Conservation (phyloP, 2,888 invertebrate genomes). For the Aspidiotus rigidus region DNA sequence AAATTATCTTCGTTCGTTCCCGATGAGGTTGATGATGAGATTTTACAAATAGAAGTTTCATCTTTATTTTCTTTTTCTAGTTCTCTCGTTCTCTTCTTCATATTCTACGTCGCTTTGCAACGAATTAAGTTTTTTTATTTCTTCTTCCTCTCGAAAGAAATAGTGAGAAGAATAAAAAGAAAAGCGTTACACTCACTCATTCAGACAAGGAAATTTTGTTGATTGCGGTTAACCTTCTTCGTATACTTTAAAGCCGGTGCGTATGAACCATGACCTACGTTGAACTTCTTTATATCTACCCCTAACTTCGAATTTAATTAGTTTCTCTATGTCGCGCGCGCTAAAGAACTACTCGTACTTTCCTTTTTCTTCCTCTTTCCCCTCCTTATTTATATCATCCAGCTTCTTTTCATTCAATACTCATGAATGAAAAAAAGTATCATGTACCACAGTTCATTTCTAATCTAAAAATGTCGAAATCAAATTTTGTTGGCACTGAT, state of each 20-base stretch:
- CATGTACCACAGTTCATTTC: no score
- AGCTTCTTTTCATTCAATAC: not conserved
- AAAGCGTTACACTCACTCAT: not conserved
- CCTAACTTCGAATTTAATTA: constrained; percentile 7
- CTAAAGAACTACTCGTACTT: constrained; percentile 1
- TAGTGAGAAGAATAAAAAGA: no score
- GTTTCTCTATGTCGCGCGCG: not conserved
- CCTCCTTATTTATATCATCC: not conserved
- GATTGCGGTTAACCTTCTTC: constrained; percentile 1
- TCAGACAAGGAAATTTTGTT: not conserved
- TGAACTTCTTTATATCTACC: constrained; percentile 19
- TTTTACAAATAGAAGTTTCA: no score
- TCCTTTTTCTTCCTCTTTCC: not conserved
- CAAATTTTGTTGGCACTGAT: no score
- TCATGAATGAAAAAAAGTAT: no score
- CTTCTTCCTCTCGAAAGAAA: not conserved
- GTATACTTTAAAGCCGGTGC: not conserved
- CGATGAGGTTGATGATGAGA: no score
- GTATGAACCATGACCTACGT: constrained; percentile 20
- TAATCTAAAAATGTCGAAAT: no score
- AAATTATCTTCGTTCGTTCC: no score
- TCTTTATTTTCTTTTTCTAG: no score
- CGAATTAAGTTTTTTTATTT: not conserved
- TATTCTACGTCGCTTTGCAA: not conserved
- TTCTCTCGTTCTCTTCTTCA: not conserved